Evolutionary conservation across 1,140 invertebrate species (phyloP), one percentile per base, ranked within the genome.

Genomic region (Neodiprion pinetum): DNA sequence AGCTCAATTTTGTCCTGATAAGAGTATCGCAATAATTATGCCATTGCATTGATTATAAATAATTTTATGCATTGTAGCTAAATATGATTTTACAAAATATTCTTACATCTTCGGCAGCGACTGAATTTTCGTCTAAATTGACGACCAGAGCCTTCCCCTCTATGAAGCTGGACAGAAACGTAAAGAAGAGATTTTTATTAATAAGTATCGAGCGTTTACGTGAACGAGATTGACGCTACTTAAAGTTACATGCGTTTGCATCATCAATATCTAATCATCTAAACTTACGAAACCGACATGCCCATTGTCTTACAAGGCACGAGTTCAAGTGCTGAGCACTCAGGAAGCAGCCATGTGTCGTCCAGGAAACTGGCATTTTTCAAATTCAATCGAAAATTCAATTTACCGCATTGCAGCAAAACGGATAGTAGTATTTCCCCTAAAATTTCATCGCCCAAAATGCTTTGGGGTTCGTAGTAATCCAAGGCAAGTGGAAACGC

Each of bases 401-500:
- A 81, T 77, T 87, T 89, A 70, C 87, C 87, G 67, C 89, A 88
- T 85, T 91, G 90, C 72, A 89, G 77, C 40, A 92, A 82, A 49
- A 91, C 90, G 0, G 91, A 92, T 68, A 91, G 74, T 70, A 92
- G 86, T 79, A 92, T 92, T 83, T 92, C 89, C 1, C 88, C 85
- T 23, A 92, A 77, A 76, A 92, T 92, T 82, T 91, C 90, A 82
- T 92, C 89, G 14, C 90, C 90, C 48, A 90, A 74, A 70, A 91
- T 90, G 77, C 86, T 87, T 40, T 83, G 76, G 7, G 73, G 49
- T 28, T 81, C 76, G 66, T 88, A 88, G 81, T 83, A 87, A 65
- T 83, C 77, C 67, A 73, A 74, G 40, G 81, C 79, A 77, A 87
- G 79, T 72, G 79, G 78, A 49, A 80, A 79, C 53, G 53, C 72